These are phyloP conservation scores for Bradypus variegatus DNA, from an alignment of 2,797 vertebrate species.

Conservation along the genomic window DNA sequence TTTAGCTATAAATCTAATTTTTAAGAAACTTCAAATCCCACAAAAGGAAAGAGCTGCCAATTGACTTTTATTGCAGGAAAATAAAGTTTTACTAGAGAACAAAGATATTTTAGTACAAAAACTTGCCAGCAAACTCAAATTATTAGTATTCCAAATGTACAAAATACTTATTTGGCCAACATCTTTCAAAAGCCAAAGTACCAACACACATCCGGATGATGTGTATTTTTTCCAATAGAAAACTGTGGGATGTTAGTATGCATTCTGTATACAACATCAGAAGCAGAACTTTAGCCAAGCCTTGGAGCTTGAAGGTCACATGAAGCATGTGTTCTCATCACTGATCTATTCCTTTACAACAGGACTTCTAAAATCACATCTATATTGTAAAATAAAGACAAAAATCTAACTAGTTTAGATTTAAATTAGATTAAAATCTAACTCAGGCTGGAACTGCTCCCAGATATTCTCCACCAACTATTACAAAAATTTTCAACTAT, in stretches of 20 bases:
- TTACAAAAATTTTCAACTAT: constrained; percentile 11
- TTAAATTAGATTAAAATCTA: background rate
- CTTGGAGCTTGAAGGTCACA: constrained; percentile 71
- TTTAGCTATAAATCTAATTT: constrained; percentile 39
- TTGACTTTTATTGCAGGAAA: constrained; percentile 29
- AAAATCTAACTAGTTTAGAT: constrained; percentile 14
- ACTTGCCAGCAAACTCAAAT: constrained; percentile 26
- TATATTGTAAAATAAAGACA: constrained; percentile 41
- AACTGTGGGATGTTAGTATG: background rate
- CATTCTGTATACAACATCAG: background rate
- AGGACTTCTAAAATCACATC: constrained; percentile 41
- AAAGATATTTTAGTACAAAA: constrained; percentile 21
- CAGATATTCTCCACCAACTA: constrained; percentile 45
- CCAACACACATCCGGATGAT: constrained; percentile 38
- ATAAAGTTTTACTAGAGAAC: constrained; percentile 17
- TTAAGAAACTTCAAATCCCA: constrained; percentile 27
- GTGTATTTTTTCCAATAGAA: constrained; percentile 37
- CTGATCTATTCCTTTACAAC: constrained; percentile 24
- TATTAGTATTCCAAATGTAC: constrained; percentile 41
- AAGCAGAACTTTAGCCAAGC: constrained; percentile 25
- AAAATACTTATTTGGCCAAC: constrained; percentile 53
- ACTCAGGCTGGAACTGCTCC: constrained; percentile 35
- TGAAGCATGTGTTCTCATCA: constrained; percentile 46
- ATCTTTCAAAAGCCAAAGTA: constrained; percentile 57
- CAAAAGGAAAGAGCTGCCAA: background rate